These are phyloP conservation scores for Willowsia nigromaculata DNA, from an alignment of 2,888 invertebrate species.

Conservation along the genomic window DNA sequence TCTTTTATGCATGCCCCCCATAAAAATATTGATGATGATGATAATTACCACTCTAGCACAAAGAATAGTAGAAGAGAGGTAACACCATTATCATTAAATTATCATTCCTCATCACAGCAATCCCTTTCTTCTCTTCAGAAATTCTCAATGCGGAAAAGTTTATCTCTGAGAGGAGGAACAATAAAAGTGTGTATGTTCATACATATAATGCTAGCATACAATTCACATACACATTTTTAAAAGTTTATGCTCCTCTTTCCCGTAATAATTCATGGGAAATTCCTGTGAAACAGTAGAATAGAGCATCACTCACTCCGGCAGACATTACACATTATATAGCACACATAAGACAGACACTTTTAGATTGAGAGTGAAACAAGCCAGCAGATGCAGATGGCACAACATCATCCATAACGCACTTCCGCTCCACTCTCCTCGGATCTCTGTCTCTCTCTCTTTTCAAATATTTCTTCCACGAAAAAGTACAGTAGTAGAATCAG, in stretches of 20 bases:
- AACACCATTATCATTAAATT: constrained; percentile 30
- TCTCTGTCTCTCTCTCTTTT: background rate
- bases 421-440: background rate
- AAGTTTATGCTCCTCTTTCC: background rate
- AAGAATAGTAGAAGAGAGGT: background rate
- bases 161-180: background rate
- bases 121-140: background rate
- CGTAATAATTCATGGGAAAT: constrained; percentile 35
- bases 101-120: constrained; percentile 8
- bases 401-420: constrained; percentile 37
- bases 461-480: background rate
- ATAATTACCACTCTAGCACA: background rate
- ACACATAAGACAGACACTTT: constrained; percentile 6
- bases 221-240: background rate
- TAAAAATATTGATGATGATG: background rate
- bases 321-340: background rate
- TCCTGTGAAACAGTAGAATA: constrained; percentile 12
- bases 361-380: constrained; percentile 19
- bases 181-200: background rate
- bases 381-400: constrained; percentile 50
- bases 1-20: background rate
- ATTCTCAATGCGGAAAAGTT: background rate
- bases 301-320: constrained; percentile 9
- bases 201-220: background rate
- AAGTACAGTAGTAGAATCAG: background rate